Evolutionary conservation across 2,113 vertebrate species (phyloP), one percentile per base, ranked within the genome.

Genomic region (Callocephalon fimbriatum): DNA sequence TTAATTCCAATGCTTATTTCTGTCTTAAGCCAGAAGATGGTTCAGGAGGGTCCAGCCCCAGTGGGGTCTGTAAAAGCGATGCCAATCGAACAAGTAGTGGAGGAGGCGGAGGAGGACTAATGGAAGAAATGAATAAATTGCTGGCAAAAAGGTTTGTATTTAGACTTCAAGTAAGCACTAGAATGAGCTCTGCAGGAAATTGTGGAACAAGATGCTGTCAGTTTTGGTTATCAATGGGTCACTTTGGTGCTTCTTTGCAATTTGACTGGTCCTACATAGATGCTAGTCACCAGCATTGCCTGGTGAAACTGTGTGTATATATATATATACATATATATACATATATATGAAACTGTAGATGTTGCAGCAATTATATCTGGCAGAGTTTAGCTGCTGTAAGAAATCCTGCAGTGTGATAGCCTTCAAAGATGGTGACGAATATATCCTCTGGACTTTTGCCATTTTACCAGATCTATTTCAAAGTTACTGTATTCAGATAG

Each of bases 71-170:
- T 15, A 99, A 99, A 98, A 99, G 98, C 1, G 99, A 99, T 96
- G 98, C 98, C 97, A 99, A 99, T 98, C 98, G 99, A 90, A 99
- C 99, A 16, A 99, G 99, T 94, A 98, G 98, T 0, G 98, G 98
- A 82, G 98, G 98, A 95, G 99, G 99, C 0, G 99, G 99, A 53
- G 99, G 99, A 32, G 99, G 99, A 37, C 98, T 99, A 90, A 99
- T 99, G 99, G 99, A 99, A 95, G 99, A 99, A 96, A 99, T 99
- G 99, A 99, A 99, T 98, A 99, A 99, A 97, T 98, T 99, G 90
- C 98, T 99, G 97, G 99, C 99, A 95, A 99, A 99, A 98, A 99
- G 99, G 99, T 99, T 88, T 94, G 98, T 97, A 53, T 23, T 23
- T 21, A 10, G 8, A n/a, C 29, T 61, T 82, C 40, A 72, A 56